Evolutionary conservation across 2,113 vertebrate species (phyloP).

Genomic region (Cyprinodon brontotheroides): DNA sequence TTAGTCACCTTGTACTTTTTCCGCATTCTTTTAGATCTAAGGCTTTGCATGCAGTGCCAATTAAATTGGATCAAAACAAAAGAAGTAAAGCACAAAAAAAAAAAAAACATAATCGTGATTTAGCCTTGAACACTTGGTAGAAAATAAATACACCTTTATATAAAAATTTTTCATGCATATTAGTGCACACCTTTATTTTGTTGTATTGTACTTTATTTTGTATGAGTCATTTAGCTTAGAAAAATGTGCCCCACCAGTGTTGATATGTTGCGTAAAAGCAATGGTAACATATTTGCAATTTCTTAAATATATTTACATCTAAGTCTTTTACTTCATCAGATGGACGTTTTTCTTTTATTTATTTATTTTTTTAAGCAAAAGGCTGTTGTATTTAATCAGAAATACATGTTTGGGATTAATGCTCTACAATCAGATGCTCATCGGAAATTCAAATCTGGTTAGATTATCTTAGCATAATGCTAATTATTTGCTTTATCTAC

Average conservation of each 20-base stretch:
- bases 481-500: background rate
- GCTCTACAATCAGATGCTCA: background rate
- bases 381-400: background rate
- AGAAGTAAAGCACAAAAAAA: background rate
- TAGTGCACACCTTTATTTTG: background rate
- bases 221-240: background rate
- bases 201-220: background rate
- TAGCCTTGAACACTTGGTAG: background rate
- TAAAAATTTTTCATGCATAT: background rate
- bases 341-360: background rate
- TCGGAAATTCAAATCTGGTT: background rate
- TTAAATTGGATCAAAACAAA: slow-evolving; percentile 31
- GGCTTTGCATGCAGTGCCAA: slow-evolving; percentile 1
- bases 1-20: slow-evolving; percentile 16
- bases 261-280: background rate
- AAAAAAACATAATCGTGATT: background rate
- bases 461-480: background rate
- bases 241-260: background rate
- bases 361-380: background rate
- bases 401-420: background rate
- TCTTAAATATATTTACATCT: background rate
- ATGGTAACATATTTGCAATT: background rate
- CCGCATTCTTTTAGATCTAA: background rate
- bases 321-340: background rate
- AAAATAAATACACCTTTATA: background rate